Conservation (phyloP, 2,888 invertebrate species). For the Crossocerus cetratus region DNA sequence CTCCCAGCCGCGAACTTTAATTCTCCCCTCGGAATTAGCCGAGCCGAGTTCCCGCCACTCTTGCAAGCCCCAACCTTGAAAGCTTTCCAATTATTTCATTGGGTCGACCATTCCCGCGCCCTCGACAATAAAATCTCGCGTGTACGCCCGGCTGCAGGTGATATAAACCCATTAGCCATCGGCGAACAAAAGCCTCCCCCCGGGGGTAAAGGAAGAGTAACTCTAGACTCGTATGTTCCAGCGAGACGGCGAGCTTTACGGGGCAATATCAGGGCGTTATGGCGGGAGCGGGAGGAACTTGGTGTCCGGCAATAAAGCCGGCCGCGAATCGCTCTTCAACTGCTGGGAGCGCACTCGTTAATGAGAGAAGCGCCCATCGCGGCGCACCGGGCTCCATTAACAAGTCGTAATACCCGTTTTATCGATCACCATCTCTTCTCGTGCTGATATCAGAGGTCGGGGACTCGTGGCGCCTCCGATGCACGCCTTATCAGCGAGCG, state of each 20-base stretch:
- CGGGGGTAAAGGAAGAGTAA: no score
- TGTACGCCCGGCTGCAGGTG: no score
- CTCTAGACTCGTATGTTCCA: constrained; percentile 15
- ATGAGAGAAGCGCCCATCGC: constrained; percentile 46
- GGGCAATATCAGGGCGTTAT: constrained; percentile 5
- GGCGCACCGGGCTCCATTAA: constrained; percentile 49
- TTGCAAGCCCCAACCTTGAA: no score
- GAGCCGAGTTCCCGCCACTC: neutral
- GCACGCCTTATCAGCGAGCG: neutral
- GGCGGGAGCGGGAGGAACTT: constrained; percentile 21
- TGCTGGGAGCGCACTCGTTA: constrained; percentile 20
- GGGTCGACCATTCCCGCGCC: no score
- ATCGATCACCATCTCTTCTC: constrained; percentile 41
- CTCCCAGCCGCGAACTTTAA: constrained; percentile 30
- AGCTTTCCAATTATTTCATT: no score
- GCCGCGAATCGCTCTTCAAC: constrained; percentile 13
- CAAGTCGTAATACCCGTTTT: constrained; percentile 52
- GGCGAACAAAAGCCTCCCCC: no score
- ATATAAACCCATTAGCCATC: no score
- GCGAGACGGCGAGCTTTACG: constrained; percentile 41
- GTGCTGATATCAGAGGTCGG: no score
- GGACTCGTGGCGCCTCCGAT: neutral
- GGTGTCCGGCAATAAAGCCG: constrained; percentile 46
- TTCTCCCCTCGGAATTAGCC: constrained; percentile 4
- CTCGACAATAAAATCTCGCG: no score